These are phyloP conservation scores for Labia minor DNA, from an alignment of 2,888 invertebrate genomes.

Conservation along the genomic window DNA sequence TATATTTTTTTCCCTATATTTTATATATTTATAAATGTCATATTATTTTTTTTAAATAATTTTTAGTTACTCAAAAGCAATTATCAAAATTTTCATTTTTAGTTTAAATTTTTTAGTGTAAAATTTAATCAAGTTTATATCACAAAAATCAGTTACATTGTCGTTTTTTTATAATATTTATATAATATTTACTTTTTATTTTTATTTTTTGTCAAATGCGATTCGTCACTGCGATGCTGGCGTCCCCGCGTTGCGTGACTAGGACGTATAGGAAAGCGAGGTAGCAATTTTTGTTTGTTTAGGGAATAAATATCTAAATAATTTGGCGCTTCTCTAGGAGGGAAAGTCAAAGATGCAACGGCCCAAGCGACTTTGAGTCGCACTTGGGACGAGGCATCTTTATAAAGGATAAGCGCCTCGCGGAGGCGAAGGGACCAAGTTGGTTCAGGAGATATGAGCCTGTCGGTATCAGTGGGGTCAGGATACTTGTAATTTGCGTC, in stretches of 20 bases:
- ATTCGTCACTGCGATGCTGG: conserved; percentile 13
- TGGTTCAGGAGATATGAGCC: not conserved
- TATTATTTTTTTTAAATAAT: conserved; percentile 14
- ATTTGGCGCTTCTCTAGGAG: not conserved
- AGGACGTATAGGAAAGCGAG: conserved; percentile 9
- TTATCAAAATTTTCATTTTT: conserved; percentile 25
- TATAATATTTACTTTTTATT: not conserved
- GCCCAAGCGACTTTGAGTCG: not conserved
- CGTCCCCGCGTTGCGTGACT: conserved; percentile 14
- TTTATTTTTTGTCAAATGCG: conserved; percentile 8
- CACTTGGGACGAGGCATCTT: not conserved
- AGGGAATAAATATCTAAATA: conserved; percentile 13
- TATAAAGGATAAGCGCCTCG: not conserved
- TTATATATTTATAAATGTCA: conserved; percentile 20
- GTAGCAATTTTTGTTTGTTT: not conserved
- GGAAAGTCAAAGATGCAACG: not conserved
- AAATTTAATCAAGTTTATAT: conserved; percentile 27
- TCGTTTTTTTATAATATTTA: conserved; percentile 21
- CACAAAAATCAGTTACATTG: conserved; percentile 26
- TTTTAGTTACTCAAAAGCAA: conserved; percentile 25
- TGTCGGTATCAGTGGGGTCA: not conserved
- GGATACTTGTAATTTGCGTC: conserved; percentile 9
- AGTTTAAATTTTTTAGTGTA: conserved; percentile 24
- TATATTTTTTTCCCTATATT: conserved; percentile 20
- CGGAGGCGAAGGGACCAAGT: conserved; percentile 1